Base-by-base conservation (phyloP, 2,888 invertebrate genomes). In the Temnothorax unifasciatus region DNA sequence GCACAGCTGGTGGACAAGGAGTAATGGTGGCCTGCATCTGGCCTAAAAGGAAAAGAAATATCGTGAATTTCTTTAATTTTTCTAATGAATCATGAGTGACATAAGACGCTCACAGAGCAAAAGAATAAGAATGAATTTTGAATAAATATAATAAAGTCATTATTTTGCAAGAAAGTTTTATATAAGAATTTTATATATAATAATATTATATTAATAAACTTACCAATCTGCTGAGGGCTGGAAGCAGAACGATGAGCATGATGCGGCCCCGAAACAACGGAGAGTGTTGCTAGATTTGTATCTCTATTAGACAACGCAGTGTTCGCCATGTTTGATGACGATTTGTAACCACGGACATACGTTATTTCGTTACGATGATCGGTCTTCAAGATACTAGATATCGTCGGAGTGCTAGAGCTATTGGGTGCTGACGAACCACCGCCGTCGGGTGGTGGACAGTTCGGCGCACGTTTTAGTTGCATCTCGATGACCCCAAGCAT, bases 401-500 rank as follows among this genome's bases (percentile, higher is more conserved):
- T 96, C 61, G 96, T 96, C 0, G 96, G 96, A 9, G 96, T 95
- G 79, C 95, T 95, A 47, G 95, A 95, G 86, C 95, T 95, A 8
- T 95, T 95, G 6, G 95, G 94, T 34, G 93, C 90, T 54, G 93
- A 92, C 3, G 94, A 92, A 66, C 91, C 89, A 29, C 91, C 87
- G 25, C 92, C 88, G 15, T 93, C 92, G 3, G 93, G 92, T 4
- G 96, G 96, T 4, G 96, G 96, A 85, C 96, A 95, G 86, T 96
- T 96, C 4, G 94, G 95, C 25, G 29, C 59, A 93, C 97, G 97
- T 95, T 96, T 96, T 74, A 98, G 95, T 89, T 97, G 97, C 93
- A 97, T 96, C 95, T 98, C 98, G 85, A 98, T 98, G 83, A 98
- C 97, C 91, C 97, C 97, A 89, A 97, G 96, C 94, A 98, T 97